Base-by-base conservation (phyloP, 2,888 invertebrate genomes). In the Diaperis boleti region DNA sequence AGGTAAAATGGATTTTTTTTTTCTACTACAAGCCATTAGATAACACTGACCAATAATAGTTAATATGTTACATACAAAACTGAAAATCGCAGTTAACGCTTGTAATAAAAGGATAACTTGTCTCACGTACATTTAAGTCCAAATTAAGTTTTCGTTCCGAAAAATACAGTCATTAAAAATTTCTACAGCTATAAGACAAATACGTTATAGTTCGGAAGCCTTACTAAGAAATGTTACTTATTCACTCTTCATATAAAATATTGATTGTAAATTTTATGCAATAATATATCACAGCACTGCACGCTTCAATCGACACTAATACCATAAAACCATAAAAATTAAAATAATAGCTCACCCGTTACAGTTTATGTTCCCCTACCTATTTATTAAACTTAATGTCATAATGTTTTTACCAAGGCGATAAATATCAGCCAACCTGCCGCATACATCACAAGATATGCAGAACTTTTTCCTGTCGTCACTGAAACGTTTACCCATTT, bases 261-360 rank as follows among this genome's bases (percentile, higher is more conserved):
- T 47, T 47, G 31, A 47, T 47, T 47, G 31, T 41, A 41, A 41
- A 41, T 47, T 47, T 47, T 15, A 31, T 29, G 45, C 1, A 29
- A 45, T 14, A 45, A 26, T 14, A 26, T 26, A n/a, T 31, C 1
- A 47, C 29, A 18, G 17, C 45, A 45, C 22, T 13, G 13, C 14
- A 13, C 29, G 26, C 15, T 33, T 14, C n/a, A 33, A 33, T 49
- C 49, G 33, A 49, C 49, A 33, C 6, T 33, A 35, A 20, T 11
- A 35, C 18, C 18, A 49, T 49, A 49, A 49, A 49, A 4, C 31
- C 14, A 31, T 47, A 31, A 47, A 47, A 47, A 47, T 47, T 47
- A 47, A 47, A 29, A 29, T 31, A 47, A 47, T 47, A 31, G 15
- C 15, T 29, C 7, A 14, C 10, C 10, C 17, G 31, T 47, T 47